Evolutionary conservation across 2,888 invertebrate genomes (phyloP).

Genomic region (Hydropsyche betteni): DNA sequence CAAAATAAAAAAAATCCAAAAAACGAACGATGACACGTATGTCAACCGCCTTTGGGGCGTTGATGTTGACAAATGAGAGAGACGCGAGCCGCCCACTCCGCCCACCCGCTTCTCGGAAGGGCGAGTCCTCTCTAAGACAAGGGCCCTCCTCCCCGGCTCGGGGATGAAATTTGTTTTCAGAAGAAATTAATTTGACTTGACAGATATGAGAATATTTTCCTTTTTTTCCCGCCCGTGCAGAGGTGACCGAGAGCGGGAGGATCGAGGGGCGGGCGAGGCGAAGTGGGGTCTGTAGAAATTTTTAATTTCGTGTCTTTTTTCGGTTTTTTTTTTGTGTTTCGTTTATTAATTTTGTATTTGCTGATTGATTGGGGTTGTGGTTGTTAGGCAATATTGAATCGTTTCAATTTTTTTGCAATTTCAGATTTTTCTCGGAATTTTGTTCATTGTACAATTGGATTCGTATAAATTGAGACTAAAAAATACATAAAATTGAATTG

Average conservation of each 20-base stretch:
- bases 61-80: conserved; percentile 52
- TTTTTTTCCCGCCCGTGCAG: conserved; percentile 14
- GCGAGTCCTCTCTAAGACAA: background rate
- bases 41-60: conserved; percentile 48
- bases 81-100: conserved; percentile 39
- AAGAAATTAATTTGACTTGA: conserved; percentile 53
- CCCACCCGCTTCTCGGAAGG: conserved; percentile 16
- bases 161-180: conserved; percentile 51
- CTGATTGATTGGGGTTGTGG: too few relatives aligned
- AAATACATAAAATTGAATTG: too few relatives aligned
- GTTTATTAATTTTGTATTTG: too few relatives aligned
- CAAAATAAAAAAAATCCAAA: background rate
- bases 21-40: conserved; percentile 51
- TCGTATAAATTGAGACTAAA: too few relatives aligned
- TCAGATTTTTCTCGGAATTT: too few relatives aligned
- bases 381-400: too few relatives aligned
- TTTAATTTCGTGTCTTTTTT: too few relatives aligned
- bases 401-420: too few relatives aligned
- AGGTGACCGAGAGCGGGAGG: conserved; percentile 1
- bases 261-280: background rate
- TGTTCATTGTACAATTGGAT: too few relatives aligned
- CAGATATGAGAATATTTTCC: conserved; percentile 51
- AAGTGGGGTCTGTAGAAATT: too few relatives aligned
- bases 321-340: too few relatives aligned
- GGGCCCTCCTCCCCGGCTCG: conserved; percentile 20